A percentile compares a stretch with the other conserved stretches of the same genome.
phyloP scores from a whole-genome alignment of 2,113 vertebrate genomes.

The Phalacrocorax brasilianus region DNA sequence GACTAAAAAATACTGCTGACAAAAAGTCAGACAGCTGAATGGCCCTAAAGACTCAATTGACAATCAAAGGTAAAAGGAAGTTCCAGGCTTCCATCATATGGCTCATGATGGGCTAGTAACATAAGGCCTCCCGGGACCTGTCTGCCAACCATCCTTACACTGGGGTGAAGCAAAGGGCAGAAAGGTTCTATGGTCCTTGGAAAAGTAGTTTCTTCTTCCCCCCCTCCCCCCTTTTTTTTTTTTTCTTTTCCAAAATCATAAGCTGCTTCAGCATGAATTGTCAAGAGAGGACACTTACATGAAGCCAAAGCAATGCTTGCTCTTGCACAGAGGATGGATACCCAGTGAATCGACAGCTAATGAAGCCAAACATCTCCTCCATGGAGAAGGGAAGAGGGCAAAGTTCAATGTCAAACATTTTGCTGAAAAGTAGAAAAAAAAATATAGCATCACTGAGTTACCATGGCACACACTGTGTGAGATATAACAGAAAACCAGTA shows the following conservation, averaged over 20 bases:
- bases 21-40: not conserved
- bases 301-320: slow-evolving; percentile 96
- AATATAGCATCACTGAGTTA: not conserved
- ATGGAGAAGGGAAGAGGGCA: slow-evolving; percentile 98
- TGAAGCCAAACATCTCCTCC: slow-evolving; percentile 99
- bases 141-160: not conserved
- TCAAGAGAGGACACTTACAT: slow-evolving; percentile 79
- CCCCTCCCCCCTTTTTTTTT: rapidly evolving
- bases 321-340: slow-evolving; percentile 97
- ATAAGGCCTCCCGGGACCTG: not conserved
- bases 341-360: slow-evolving; percentile 96
- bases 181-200: not conserved
- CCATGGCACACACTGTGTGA: not conserved
- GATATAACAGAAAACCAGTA: not conserved
- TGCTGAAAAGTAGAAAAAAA: slow-evolving; percentile 78
- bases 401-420: slow-evolving; percentile 99
- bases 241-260: not conserved
- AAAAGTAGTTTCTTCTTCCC: not conserved
- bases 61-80: not conserved
- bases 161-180: not conserved
- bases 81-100: not conserved
- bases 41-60: not conserved
- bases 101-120: not conserved
- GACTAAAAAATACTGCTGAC: not conserved
- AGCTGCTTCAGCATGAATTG: not conserved